Base-by-base conservation (phyloP, 2,888 invertebrate species). In the Amphiduros pacificus region DNA sequence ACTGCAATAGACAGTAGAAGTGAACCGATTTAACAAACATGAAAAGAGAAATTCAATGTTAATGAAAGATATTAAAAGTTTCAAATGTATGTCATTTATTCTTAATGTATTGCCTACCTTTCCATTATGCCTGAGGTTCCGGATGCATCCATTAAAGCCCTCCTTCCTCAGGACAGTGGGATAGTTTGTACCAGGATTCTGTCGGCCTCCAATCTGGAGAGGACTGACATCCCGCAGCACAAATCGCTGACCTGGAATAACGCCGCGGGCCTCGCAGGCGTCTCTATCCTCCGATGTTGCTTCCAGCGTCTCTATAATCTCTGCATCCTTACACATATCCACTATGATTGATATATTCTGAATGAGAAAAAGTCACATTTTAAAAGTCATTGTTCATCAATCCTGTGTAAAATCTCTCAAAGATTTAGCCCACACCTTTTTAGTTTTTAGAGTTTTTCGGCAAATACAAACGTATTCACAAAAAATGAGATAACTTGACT, bases 151-250 rank as follows among this genome's bases (percentile, higher is more conserved):
- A 77, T 93, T 92, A 80, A 97, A 97, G 26, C 92, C 91, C 84
- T 91, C 29, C 2, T 4, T 26, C 20, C 28, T 28, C 24, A 55
- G 26, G 5, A 28, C 6, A 17, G 32, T 11, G 20, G 64, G 64
- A 32, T 59, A 64, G 55, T 49, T 62, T 11, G 52, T 36, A 4
- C 32, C 28, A 3, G 27, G 11, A 9, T 57, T 53, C 27, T 71
- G 69, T n/a, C 94, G 91, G 31, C 82, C 76, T 59, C 98, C 98
- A 62, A 99, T 88, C 86, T 97, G 96, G 53, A 97, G 85, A 0
- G 96, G 94, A 0, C 94, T 90, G 83, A 96, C 94, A 0, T 96
- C 93, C 84, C 97, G 97, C 54, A 97, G 86, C 82, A 94, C 95
- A 83, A 95, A 94, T 80, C 92, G 94, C 83, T 95, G 95, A 1